phyloP scores from a whole-genome alignment of 2,113 vertebrate species.

The Ophthalmolycus amberensis region DNA sequence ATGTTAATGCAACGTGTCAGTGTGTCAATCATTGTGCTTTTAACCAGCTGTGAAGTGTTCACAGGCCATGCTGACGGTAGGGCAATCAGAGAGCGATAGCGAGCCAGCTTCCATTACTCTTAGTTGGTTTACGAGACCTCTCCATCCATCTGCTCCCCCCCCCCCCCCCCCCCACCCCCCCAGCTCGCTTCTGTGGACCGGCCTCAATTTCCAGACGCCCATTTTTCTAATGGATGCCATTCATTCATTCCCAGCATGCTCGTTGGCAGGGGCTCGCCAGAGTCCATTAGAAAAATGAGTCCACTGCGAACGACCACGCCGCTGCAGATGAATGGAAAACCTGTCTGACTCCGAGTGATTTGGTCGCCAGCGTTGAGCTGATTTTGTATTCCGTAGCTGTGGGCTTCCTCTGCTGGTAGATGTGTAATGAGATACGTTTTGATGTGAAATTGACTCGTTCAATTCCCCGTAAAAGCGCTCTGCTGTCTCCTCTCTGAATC shows the following conservation, averaged over 20 bases:
- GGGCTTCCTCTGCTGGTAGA: constrained; percentile 8
- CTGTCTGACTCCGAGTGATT: constrained; percentile 44
- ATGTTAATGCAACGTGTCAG: not conserved
- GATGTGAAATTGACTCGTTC: constrained; percentile 20
- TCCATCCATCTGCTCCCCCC: constrained; percentile 54
- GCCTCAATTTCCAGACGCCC: constrained; percentile 67
- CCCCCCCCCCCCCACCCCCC: not conserved
- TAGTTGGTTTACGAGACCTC: constrained; percentile 35
- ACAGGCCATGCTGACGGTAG: constrained; percentile 26
- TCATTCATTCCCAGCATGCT: constrained; percentile 65
- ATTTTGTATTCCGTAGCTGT: constrained; percentile 42
- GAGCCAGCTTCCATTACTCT: constrained; percentile 40
- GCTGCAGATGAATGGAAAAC: constrained; percentile 58
- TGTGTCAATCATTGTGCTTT: constrained; percentile 36
- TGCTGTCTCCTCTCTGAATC: constrained; percentile 10
- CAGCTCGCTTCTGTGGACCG: constrained; percentile 61
- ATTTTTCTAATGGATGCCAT: constrained; percentile 73
- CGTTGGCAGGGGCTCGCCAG: constrained; percentile 65
- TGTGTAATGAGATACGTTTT: constrained; percentile 23
- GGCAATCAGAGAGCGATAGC: constrained; percentile 39
- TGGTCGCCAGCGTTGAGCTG: constrained; percentile 28
- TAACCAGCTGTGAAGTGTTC: constrained; percentile 50
- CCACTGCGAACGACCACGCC: constrained; percentile 15
- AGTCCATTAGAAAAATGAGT: constrained; percentile 80
- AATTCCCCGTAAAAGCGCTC: not conserved